These are phyloP conservation scores for Pogonocherus hispidulus DNA, from an alignment of 2,888 invertebrate genomes.

Conservation along the genomic window DNA sequence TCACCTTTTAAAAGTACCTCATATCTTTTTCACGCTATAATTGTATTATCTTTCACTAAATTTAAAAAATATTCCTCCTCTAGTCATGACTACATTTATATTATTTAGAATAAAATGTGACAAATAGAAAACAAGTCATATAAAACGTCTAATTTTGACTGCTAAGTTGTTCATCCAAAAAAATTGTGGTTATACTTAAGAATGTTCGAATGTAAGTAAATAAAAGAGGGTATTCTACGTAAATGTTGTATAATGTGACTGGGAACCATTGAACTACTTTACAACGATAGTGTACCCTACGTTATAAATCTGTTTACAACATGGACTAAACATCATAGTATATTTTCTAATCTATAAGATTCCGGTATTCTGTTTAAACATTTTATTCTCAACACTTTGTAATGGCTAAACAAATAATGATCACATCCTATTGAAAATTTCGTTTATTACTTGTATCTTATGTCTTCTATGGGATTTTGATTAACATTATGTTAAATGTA, in stretches of 20 bases:
- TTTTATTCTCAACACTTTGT: constrained; percentile 17
- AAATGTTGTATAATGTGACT: constrained; percentile 35
- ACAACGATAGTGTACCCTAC: constrained; percentile 45
- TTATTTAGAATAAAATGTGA: no score
- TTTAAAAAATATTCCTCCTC: no score
- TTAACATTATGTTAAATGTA: no score
- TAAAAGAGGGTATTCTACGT: constrained; percentile 41
- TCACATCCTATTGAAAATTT: no score
- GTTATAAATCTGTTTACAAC: constrained; percentile 39
- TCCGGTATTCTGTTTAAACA: constrained; percentile 36
- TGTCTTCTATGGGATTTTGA: no score
- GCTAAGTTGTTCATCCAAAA: not conserved
- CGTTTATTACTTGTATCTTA: no score
- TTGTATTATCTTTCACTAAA: no score
- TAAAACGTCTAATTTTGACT: not conserved
- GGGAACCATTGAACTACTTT: constrained; percentile 47
- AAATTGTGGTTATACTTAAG: not conserved
- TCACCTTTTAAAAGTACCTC: no score
- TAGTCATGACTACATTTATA: no score
- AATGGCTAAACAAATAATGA: no score
- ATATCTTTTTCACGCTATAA: no score
- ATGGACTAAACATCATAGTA: constrained; percentile 41
- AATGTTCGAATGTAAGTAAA: constrained; percentile 24
- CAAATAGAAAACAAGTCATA: not conserved
- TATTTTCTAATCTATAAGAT: constrained; percentile 34